Conservation (phyloP, 2,797 vertebrate genomes). For the Centropyge bicolor region DNA sequence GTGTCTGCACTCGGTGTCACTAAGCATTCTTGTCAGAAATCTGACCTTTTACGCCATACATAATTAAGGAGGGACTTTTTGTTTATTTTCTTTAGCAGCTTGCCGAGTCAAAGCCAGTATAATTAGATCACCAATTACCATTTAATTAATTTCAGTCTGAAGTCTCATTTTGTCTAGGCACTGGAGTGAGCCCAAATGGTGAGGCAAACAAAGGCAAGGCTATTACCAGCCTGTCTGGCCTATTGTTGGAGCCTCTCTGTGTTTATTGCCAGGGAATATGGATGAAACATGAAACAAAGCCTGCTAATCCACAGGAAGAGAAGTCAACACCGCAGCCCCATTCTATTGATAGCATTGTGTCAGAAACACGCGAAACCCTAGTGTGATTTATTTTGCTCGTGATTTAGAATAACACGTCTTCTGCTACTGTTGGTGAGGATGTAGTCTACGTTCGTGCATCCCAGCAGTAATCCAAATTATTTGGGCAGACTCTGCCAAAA, state of each 20-base stretch:
- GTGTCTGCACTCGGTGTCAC: slow-evolving; percentile 81
- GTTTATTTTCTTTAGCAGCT: slow-evolving; percentile 87
- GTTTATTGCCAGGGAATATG: slow-evolving; percentile 85
- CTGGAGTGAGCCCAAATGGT: slow-evolving; percentile 86
- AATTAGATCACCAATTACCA: slow-evolving; percentile 91
- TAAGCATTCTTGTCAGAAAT: slow-evolving; percentile 88
- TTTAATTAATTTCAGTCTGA: slow-evolving; percentile 90
- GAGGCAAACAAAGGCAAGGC: slow-evolving; percentile 85
- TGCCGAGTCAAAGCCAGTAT: slow-evolving; percentile 87
- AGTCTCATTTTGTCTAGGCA: slow-evolving; percentile 86
- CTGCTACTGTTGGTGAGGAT: slow-evolving; percentile 53
- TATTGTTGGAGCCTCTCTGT: slow-evolving; percentile 81
- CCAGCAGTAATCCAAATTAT: slow-evolving; percentile 69
- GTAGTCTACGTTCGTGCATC: slow-evolving; percentile 53
- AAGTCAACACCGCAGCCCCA: slow-evolving; percentile 76
- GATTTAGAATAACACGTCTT: slow-evolving; percentile 72
- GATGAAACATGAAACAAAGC: slow-evolving; percentile 86
- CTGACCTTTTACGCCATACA: slow-evolving; percentile 87
- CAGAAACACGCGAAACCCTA: slow-evolving; percentile 71
- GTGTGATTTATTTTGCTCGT: slow-evolving; percentile 81
- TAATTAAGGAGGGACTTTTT: slow-evolving; percentile 88
- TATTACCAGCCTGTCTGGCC: slow-evolving; percentile 84
- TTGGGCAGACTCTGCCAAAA: slow-evolving; percentile 67
- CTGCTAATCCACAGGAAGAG: slow-evolving; percentile 80
- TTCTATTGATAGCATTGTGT: slow-evolving; percentile 81